Evolutionary conservation across 2,113 vertebrate species (phyloP), one percentile per base, ranked within the genome.

Genomic region (Tychaedon coryphoeus): DNA sequence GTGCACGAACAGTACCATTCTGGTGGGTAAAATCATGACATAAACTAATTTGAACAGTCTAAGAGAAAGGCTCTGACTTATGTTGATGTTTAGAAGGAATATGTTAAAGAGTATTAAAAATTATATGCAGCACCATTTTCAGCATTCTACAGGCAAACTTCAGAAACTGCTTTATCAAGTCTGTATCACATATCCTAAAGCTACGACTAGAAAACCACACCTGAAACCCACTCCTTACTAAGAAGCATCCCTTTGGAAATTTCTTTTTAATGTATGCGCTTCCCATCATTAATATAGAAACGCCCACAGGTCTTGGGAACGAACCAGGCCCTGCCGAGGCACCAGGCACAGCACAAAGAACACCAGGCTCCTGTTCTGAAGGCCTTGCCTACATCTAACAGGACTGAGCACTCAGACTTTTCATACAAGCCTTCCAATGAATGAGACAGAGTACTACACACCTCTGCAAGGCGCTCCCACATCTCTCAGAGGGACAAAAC

Each of bases 361-460:
- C 81, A 36, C 19, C 54, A 23, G 54, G 54, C 43, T 71, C 31
- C 54, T 70, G 66, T 38, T 66, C 66, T 9, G 54, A 54, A 73
- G 62, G 24, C 47, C 45, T n/a, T 38, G 7, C 34, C 34, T 43
- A 17, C 62, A 57, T 48, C 28, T 48, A 64, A 72, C 23, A 31
- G 60, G 42, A 43, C 43, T 2, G 15, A 73, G 34, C 28, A 20
- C 24, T 83, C 47, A 20, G 17, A 61, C 50, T 50, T 70, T 18
- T 28, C 43, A 65, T 2, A 20, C 1, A 10, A 75, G 88, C 77
- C 53, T 96, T 82, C 67, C 96, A 92, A 95, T 92, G 96, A 97
- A 97, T 95, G 93, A 82, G 75, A 82, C 42, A 40, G 65, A 48
- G 70, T 42, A 53, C 53, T 7, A 45, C 19, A 57, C 86, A 76